A percentile compares a stretch with the other conserved stretches of the same genome.
These are phyloP conservation scores for Spinus olivaceus DNA, from an alignment of 2,797 vertebrate genomes.

Conservation along the genomic window DNA sequence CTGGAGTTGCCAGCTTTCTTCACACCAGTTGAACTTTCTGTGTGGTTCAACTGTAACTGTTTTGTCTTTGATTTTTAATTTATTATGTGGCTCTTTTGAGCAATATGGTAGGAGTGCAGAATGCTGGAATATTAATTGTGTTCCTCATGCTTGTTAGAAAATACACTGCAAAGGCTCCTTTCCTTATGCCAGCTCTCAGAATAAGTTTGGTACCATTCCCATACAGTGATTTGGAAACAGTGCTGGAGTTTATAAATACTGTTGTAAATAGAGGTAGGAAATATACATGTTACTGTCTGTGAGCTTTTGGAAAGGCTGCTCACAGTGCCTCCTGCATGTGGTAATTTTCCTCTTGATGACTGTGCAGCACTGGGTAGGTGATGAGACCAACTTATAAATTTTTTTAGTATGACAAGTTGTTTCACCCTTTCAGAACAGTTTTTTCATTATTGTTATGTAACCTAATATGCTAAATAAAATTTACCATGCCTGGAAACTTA, in stretches of 20 bases:
- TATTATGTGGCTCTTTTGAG: not conserved
- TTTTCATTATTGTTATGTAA: not conserved
- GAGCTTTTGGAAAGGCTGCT: not conserved
- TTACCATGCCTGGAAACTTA: not conserved
- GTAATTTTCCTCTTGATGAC: not conserved
- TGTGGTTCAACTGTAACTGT: not conserved
- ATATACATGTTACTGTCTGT: not conserved
- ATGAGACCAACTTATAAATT: not conserved
- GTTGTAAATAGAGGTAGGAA: not conserved
- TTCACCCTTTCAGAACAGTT: not conserved
- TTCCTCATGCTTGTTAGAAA: not conserved
- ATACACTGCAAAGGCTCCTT: not conserved
- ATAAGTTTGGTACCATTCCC: not conserved
- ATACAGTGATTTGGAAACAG: not conserved
- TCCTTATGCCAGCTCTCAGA: not conserved
- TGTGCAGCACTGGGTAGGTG: not conserved
- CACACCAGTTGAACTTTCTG: not conserved
- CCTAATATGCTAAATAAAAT: not conserved
- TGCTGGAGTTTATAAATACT: not conserved
- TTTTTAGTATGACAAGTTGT: not conserved
- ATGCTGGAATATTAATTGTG: not conserved
- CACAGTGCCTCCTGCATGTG: accelerated
- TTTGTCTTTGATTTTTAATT: not conserved
- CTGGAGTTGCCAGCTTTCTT: not conserved
- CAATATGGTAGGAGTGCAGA: not conserved